Percentiles rank a stretch among this genome's conserved stretches.
Evolutionary conservation across 2,888 invertebrate species (phyloP).

Genomic region (Lathronympha strigana): DNA sequence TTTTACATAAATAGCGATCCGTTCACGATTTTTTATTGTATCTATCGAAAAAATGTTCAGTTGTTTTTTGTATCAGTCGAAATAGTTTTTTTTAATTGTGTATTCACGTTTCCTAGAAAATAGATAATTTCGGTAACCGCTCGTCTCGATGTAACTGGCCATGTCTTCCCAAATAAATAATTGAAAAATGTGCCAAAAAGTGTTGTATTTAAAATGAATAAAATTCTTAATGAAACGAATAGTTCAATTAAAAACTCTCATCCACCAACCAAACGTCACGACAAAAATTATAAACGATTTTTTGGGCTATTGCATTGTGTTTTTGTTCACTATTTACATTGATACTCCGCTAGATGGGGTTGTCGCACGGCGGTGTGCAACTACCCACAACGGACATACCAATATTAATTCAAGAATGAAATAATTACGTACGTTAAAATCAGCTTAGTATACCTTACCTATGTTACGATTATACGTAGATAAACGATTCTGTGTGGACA

Average conservation of each 20-base stretch:
- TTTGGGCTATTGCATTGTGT: constrained; percentile 83
- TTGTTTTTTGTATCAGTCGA: constrained; percentile 42
- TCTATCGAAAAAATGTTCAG: constrained; percentile 51
- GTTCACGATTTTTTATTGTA: constrained; percentile 71
- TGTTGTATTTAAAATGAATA: constrained; percentile 73
- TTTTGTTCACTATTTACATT: constrained; percentile 73
- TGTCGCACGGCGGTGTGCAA: constrained; percentile 19
- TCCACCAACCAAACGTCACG: constrained; percentile 64
- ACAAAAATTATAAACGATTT: constrained; percentile 70
- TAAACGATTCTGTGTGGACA: constrained; percentile 61
- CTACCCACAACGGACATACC: constrained; percentile 49
- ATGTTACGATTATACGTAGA: constrained; percentile 77
- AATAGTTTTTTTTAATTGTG: constrained; percentile 55
- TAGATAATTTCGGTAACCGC: constrained; percentile 71
- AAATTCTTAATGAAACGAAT: constrained; percentile 54
- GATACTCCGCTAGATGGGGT: constrained; percentile 50
- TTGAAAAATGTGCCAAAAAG: constrained; percentile 70
- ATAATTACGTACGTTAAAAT: constrained; percentile 82
- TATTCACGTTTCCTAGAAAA: constrained; percentile 80
- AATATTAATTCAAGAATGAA: constrained; percentile 82
- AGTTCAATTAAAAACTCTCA: constrained; percentile 57
- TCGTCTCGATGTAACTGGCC: constrained; percentile 69
- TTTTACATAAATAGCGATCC: constrained; percentile 84
- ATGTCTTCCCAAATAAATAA: constrained; percentile 68
- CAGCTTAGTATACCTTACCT: constrained; percentile 82